Evolutionary conservation across 2,113 vertebrate genomes (phyloP).

Genomic region (Tyto alba): DNA sequence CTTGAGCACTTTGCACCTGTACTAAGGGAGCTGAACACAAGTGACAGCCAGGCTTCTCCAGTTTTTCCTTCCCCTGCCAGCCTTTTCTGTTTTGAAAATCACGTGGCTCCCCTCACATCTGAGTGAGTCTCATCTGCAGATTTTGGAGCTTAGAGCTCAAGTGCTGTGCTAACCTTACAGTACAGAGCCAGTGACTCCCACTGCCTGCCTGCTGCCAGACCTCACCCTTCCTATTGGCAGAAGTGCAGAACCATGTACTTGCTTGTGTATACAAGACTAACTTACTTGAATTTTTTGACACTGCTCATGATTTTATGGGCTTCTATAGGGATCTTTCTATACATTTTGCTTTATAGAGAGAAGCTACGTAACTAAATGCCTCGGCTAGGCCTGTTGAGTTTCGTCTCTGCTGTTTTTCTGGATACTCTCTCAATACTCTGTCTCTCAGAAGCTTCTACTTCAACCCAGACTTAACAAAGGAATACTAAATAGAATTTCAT

Average conservation of each 20-base stretch:
- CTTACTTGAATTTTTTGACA: not conserved
- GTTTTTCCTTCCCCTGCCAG: not conserved
- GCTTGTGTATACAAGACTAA: not conserved
- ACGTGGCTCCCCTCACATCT: fast-evolving
- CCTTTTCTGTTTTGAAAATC: not conserved
- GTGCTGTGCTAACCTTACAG: not conserved
- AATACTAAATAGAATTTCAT: not conserved
- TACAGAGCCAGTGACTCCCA: not conserved
- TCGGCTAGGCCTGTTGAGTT: not conserved
- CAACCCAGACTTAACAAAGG: not conserved
- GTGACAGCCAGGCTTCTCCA: not conserved
- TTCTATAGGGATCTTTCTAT: not conserved
- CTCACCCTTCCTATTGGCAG: not conserved
- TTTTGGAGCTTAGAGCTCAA: not conserved
- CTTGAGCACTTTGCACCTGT: not conserved
- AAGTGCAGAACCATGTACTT: not conserved
- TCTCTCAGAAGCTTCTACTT: not conserved
- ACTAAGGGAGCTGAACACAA: not conserved
- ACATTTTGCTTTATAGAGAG: not conserved
- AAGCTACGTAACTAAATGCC: not conserved
- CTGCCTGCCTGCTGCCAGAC: not conserved
- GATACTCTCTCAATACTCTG: not conserved
- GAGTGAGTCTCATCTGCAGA: not conserved
- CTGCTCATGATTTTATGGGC: not conserved
- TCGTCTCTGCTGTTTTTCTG: not conserved